Evolutionary conservation across 1,140 invertebrate genomes (phyloP).

Genomic region (Platorchestia sp.): DNA sequence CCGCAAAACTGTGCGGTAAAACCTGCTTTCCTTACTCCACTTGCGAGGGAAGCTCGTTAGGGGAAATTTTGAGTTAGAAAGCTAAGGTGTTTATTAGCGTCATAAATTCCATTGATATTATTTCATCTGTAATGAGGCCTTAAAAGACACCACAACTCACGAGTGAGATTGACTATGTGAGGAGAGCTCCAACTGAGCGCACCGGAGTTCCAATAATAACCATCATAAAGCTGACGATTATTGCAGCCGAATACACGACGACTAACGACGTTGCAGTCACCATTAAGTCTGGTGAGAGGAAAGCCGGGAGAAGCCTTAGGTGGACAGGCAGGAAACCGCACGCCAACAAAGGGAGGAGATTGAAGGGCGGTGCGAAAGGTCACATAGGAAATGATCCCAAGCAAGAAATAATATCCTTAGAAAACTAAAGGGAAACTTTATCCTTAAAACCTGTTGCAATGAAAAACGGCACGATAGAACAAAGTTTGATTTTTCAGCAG

Average conservation of each 20-base stretch:
- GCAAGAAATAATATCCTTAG: not conserved
- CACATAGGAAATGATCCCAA: slow-evolving; percentile 1
- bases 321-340: slow-evolving; percentile 4
- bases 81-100: not conserved
- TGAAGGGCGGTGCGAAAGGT: slow-evolving; percentile 34
- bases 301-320: not conserved
- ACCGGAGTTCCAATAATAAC: not conserved
- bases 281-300: not conserved
- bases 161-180: not conserved
- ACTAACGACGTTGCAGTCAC: not conserved
- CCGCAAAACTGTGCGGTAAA: not conserved
- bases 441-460: not conserved
- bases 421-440: not conserved
- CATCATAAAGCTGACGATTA: not conserved
- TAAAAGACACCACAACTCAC: not conserved
- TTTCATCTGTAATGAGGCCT: not conserved
- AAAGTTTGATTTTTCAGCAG: not conserved
- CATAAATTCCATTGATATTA: not conserved
- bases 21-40: slow-evolving; percentile 1
- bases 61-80: not conserved
- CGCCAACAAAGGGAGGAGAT: not conserved
- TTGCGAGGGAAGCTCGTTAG: not conserved
- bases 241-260: not conserved
- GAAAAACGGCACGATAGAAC: not conserved
- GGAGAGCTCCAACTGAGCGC: not conserved